These are phyloP conservation scores for Sebastes vulpes DNA, from an alignment of 2,797 vertebrate species.

Conservation along the genomic window DNA sequence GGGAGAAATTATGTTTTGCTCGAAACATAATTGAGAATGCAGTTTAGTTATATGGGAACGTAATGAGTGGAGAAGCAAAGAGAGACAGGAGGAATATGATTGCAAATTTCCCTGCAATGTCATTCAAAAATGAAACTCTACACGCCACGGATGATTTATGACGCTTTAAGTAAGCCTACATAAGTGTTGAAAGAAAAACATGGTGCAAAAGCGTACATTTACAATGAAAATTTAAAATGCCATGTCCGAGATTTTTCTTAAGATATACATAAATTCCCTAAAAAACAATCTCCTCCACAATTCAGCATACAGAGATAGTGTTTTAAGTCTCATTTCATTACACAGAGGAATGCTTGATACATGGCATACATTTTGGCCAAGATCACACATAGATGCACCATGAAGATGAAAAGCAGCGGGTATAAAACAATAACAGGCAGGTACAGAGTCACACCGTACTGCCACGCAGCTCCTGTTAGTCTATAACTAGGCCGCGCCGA, in stretches of 20 bases:
- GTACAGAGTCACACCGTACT: conserved; percentile 21
- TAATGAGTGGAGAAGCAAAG: not conserved
- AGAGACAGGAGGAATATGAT: not conserved
- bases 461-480: conserved; percentile 13
- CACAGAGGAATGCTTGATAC: not conserved
- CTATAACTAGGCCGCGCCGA: conserved; percentile 25
- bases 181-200: conserved; percentile 10
- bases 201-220: not conserved
- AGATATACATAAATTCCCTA: conserved; percentile 4
- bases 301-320: not conserved
- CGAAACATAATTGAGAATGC: not conserved
- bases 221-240: not conserved
- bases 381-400: not conserved
- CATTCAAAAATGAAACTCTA: conserved; percentile 22
- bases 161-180: conserved; percentile 8
- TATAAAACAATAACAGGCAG: conserved; percentile 44
- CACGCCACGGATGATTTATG: not conserved
- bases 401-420: conserved; percentile 7
- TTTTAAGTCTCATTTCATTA: conserved; percentile 17
- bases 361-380: not conserved
- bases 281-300: not conserved
- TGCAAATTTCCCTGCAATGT: conserved; percentile 6
- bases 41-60: not conserved
- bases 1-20: no score
- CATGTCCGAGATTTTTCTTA: not conserved